Base-by-base conservation (phyloP, 2,888 invertebrate species). In the Amblyjoppa proteus region DNA sequence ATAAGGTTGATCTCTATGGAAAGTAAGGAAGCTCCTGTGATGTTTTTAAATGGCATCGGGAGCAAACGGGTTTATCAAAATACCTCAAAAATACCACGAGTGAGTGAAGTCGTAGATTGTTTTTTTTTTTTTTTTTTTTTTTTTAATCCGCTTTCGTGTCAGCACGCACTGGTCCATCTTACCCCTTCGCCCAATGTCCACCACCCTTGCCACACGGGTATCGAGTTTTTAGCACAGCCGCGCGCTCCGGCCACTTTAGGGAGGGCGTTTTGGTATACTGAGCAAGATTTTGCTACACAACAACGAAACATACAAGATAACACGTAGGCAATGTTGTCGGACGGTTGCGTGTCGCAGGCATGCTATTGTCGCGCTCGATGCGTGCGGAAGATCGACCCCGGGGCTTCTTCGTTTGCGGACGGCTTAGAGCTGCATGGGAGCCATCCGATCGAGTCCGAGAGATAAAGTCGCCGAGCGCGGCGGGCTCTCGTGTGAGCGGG, bases 391-490 rank as follows among this genome's bases (percentile, higher is more conserved):
- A 56, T 75, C 69, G 71, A 58, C 70, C 34, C 51, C 61, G 31
- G 34, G 80, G 56, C 71, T 85, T 77, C 70, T 82, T 80, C 73
- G 83, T 87, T 87, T 87, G 83, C 84, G 76, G 81, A 88, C 83
- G 89, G 90, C 90, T 89, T 90, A 89, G 90, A 83, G 78, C 75
- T 78, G 79, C 83, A 83, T 77, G 71, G 61, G 56, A 80, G 64
- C 51, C 89, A 88, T 88, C 89, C 89, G 90, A 90, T 89, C 88
- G 86, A 86, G 85, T 81, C 64, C 53, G 85, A 78, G 74, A 85
- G 91, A 91, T 91, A 91, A 91, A 87, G 90, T 88, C 87, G 53
- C 81, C 78, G 77, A 74, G 16, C 38, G 28, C 53, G 45, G n/a
- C 76, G 51, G 53, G 41, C 81, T 70, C 68, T 70, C 61, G 61